Base-by-base conservation (phyloP, 2,888 invertebrate species). In the Rapana venosa region DNA sequence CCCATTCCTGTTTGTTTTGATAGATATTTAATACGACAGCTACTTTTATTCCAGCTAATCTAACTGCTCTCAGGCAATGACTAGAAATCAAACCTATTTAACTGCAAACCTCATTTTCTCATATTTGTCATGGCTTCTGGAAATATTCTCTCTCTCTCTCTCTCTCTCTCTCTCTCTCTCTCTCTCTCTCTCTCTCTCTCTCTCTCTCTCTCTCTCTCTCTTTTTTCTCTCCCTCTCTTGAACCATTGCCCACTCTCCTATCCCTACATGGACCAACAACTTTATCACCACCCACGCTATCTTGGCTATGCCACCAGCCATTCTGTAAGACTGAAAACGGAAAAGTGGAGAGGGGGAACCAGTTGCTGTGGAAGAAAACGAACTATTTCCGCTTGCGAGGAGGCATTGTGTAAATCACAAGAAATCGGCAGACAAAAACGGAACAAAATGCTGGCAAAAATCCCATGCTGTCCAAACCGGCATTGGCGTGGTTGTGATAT, bases 391-490 rank as follows among this genome's bases (percentile, higher is more conserved):
- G 47, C n/a, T n/a, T n/a, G n/a, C 13, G 4, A 0, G 1, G 47
- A 47, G 22, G 83, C 83, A 47, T 47, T 47, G 47, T 83, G 83
- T 83, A 83, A 83, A 83, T 83, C 83, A 83, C 47, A 47, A 26
- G 83, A 83, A n/a, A 83, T 47, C 47, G 47, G 47, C 83, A 83
- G 83, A 22, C 81, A 47, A 47, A 83, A 83, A 83, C 83, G 83
- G 83, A 30, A 22, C 83, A 83, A 83, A 47, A 36, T 22, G 47
- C 83, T 47, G 47, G 77, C n/a, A 32, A 20, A 36, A 83, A 47
- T 47, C 47, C 47, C 36, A 47, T 13, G 83, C 47, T 83, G 15
- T 5, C 47, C 47, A 83, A 47, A 83, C 47, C 83, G 47, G 83
- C 26, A 17, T 22, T 83, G 36, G 83, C 47, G 47, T 26, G 6